Percentiles rank a stretch among this genome's conserved stretches.
Conservation (phyloP, 2,113 vertebrate genomes). For the Orientallactaga bullata region DNA sequence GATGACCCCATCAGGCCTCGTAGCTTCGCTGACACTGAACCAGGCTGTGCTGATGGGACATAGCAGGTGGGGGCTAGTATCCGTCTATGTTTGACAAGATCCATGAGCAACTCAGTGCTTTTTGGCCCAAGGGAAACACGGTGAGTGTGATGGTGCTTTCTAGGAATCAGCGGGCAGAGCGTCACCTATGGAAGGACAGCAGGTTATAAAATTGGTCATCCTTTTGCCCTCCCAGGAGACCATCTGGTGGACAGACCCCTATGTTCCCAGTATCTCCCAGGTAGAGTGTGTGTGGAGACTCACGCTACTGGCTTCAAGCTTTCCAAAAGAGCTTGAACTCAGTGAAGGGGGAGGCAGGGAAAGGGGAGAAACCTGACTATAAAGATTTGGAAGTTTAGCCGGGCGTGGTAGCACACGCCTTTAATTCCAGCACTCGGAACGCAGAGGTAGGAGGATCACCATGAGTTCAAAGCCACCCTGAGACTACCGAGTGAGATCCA, state of each 20-base stretch:
- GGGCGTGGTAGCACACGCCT: too few relatives aligned
- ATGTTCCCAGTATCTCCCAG: not conserved
- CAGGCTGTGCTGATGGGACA: not conserved
- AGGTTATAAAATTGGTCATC: not conserved
- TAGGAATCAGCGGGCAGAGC: not conserved
- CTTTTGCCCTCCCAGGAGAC: not conserved
- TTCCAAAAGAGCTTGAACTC: not conserved
- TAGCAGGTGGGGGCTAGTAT: rapidly evolving
- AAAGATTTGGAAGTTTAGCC: not conserved
- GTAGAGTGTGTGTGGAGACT: not conserved
- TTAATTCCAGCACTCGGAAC: too few relatives aligned
- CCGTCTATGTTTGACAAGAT: not conserved
- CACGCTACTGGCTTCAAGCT: not conserved
- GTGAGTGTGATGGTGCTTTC: not conserved
- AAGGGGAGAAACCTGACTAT: not conserved
- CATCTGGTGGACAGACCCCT: not conserved
- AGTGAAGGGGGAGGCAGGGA: not conserved
- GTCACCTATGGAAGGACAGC: too few relatives aligned
- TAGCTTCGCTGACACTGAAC: not conserved
- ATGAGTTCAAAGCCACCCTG: too few relatives aligned
- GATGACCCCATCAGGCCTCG: not conserved
- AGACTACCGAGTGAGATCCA: too few relatives aligned
- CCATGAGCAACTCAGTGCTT: not conserved
- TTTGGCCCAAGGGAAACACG: not conserved
- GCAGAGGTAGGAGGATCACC: too few relatives aligned